Evolutionary conservation across 2,797 vertebrate species (phyloP), one percentile per base, ranked within the genome.

Genomic region (Myripristis jacobus): DNA sequence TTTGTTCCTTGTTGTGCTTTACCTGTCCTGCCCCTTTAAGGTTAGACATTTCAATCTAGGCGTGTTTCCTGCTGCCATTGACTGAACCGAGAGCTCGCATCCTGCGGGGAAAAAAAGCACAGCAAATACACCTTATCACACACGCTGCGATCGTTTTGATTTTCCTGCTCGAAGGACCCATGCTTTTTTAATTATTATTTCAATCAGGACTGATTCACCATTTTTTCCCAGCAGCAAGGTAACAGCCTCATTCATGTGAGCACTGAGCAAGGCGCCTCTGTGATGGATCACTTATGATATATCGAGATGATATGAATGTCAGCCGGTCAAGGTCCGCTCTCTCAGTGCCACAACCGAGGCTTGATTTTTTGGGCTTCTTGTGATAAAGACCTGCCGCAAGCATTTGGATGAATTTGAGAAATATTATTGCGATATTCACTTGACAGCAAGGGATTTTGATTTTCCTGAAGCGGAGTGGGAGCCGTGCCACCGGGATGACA

Each of bases 1-100:
- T 93, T 94, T 94, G 92, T 94, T 91, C 86, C 73, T 64, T 67
- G 34, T 56, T 43, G n/a, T 43, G n/a, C 36, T 81, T 24, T 54
- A 89, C 87, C 85, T 89, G 86, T 84, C 51, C 94, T 94, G 92
- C 31, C 91, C 89, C 94, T 94, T 95, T 94, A 94, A 95, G 93
- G 92, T 83, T 63, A 87, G 88, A 89, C 84, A 82, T 80, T 92
- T 92, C 84, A 90, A 90, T 92, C 91, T 93, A 93, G 94, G 94
- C 94, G 94, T 94, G 93, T 95, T 95, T 94, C 92, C 92, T 94
- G 91, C 91, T 92, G 82, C 92, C 92, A 92, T 93, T 92, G 92
- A 94, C 87, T 86, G 72, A 91, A 84, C 75, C 79, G 67, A 74
- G 83, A 70, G 59, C 85, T 83, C 75, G 74, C 79, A 87, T 91